Base-by-base conservation (phyloP, 2,888 invertebrate species). In the Acleris cristana region DNA sequence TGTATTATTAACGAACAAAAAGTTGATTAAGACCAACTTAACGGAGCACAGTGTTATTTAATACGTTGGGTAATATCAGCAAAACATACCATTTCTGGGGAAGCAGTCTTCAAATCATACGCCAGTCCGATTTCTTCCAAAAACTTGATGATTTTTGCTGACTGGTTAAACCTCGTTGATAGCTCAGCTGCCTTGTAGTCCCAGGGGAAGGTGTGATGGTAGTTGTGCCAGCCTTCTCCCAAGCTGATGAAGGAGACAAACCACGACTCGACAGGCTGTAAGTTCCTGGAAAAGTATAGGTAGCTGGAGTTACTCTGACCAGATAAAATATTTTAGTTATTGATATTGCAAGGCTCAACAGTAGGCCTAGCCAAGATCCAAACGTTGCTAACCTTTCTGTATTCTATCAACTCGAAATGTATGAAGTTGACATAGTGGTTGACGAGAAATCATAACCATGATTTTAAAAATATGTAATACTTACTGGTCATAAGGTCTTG, bases 211-310 rank as follows among this genome's bases (percentile, higher is more conserved):
- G 96, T 95, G 83, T 98, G 98, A 81, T 98, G 98, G 87, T 97
- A 98, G 88, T 98, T 98, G 90, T 98, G 98, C 96, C 97, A 98
- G 1, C 98, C 98, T 85, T 97, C 97, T 0, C 97, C 97, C 67
- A 96, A 88, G 3, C 95, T 95, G 59, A 95, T 78, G 1, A 96
- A 79, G 0, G 97, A 95, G 0, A 98, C 97, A 21, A 94, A 90
- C 78, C 94, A 93, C 70, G 96, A 97, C 83, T 98, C 96, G 0
- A 95, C 94, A 0, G 98, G 97, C 78, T 95, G 96, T 65, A 98
- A 95, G 79, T 93, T 94, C 77, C 97, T 96, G 79, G 48, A 78
- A 80, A 69, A 63, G 57, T 70, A 23, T 57, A 23, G 26, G 14
- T 44, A 14, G 26, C 4, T 26, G 16, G 16, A 40, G 7, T 16